Evolutionary conservation across 2,888 invertebrate genomes (phyloP).

Genomic region (Himalopsyche japonica): DNA sequence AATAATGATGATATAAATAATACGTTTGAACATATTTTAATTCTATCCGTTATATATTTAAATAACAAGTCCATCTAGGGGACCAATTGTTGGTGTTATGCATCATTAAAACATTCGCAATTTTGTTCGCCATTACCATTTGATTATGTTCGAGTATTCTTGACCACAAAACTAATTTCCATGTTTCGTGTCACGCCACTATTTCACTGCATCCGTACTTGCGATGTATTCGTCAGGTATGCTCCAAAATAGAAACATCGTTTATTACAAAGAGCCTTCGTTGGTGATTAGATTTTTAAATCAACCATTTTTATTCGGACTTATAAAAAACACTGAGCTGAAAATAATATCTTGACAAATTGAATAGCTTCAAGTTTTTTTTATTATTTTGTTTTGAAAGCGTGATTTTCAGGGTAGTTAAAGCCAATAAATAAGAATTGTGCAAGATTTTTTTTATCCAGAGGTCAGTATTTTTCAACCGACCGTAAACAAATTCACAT

Average conservation of each 20-base stretch:
- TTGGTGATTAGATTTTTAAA: neutral
- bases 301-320: neutral
- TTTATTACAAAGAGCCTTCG: neutral
- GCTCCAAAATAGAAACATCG: constrained; percentile 6
- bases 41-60: no score
- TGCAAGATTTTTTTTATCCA: no score
- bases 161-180: constrained; percentile 34
- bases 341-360: neutral
- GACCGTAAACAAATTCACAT: no score
- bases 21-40: no score
- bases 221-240: neutral
- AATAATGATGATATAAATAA: no score
- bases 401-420: no score
- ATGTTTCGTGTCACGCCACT: constrained; percentile 32
- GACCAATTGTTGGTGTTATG: neutral
- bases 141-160: constrained; percentile 13
- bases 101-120: neutral
- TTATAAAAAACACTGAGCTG: neutral
- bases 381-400: no score
- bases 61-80: neutral
- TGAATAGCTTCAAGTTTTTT: neutral
- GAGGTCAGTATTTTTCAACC: no score
- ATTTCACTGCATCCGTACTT: constrained; percentile 25
- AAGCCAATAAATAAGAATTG: no score
- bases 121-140: neutral